A percentile compares a stretch with the other conserved stretches of the same genome.
These are phyloP conservation scores for Oxygymnocypris stewartii DNA, from an alignment of 2,113 vertebrate genomes.

Conservation along the genomic window DNA sequence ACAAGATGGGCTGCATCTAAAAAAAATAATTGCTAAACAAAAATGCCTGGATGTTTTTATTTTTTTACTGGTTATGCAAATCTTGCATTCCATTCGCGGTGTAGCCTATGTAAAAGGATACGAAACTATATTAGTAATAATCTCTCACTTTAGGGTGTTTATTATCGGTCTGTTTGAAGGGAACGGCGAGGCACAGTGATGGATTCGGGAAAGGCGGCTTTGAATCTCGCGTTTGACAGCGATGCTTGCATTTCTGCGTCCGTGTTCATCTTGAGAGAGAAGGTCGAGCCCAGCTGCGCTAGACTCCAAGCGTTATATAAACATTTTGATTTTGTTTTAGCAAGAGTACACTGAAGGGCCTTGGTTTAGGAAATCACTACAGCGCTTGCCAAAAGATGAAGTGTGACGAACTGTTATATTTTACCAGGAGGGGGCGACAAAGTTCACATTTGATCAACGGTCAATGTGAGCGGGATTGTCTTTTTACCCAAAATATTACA, in stretches of 20 bases:
- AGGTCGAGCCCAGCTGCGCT: not conserved
- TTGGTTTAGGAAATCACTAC: not conserved
- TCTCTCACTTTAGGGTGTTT: not conserved
- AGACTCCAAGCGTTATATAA: not conserved
- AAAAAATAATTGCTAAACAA: slow-evolving; percentile 73
- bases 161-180: not conserved
- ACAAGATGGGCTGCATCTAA: slow-evolving; percentile 73
- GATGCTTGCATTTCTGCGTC: not conserved
- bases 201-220: not conserved
- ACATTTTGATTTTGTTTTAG: not conserved
- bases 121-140: not conserved
- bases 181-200: not conserved
- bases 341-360: not conserved
- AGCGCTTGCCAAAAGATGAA: not conserved
- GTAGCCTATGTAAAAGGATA: not conserved
- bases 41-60: slow-evolving; percentile 62
- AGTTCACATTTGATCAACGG: not conserved
- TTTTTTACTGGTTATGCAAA: slow-evolving; percentile 56
- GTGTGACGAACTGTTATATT: not conserved
- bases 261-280: not conserved
- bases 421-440: slow-evolving; percentile 44
- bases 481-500: not conserved
- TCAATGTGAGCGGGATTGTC: not conserved
- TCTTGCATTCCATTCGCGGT: slow-evolving; percentile 52
- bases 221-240: not conserved